Conservation (phyloP, 1,140 invertebrate species). For the Drosophila triauraria region DNA sequence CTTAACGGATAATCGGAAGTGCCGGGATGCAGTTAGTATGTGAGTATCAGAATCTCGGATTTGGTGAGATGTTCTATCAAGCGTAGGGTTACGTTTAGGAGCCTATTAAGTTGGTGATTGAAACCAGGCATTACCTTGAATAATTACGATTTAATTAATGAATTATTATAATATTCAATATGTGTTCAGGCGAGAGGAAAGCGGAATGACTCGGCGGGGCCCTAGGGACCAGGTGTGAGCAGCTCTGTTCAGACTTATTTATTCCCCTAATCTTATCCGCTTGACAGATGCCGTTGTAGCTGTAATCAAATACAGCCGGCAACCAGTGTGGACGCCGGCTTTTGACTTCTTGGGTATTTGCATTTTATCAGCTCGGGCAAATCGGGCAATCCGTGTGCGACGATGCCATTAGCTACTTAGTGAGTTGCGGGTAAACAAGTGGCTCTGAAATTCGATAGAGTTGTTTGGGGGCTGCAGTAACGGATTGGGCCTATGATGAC, state of each 20-base stretch:
- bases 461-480: conserved; percentile 38
- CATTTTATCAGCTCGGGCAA: conserved; percentile 57
- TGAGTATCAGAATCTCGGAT: no score
- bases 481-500: conserved; percentile 43
- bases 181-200: no score
- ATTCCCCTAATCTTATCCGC: conserved; percentile 52
- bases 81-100: no score
- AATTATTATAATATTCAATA: no score
- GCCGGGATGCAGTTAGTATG: background rate
- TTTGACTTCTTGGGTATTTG: conserved; percentile 36
- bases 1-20: conserved; percentile 10
- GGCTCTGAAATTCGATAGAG: conserved; percentile 79
- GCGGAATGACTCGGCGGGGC: no score
- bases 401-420: conserved; percentile 65
- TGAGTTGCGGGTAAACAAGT: conserved; percentile 61
- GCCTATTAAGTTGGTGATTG: no score
- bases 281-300: conserved; percentile 52
- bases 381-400: conserved; percentile 40
- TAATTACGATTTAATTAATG: no score
- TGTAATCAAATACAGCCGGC: conserved; percentile 70
- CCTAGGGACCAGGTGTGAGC: background rate
- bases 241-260: background rate
- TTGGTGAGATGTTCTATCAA: no score
- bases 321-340: conserved; percentile 22
- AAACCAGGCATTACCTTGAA: no score